Conservation (phyloP, 2,888 invertebrate species). For the Sussaba pulchella region DNA sequence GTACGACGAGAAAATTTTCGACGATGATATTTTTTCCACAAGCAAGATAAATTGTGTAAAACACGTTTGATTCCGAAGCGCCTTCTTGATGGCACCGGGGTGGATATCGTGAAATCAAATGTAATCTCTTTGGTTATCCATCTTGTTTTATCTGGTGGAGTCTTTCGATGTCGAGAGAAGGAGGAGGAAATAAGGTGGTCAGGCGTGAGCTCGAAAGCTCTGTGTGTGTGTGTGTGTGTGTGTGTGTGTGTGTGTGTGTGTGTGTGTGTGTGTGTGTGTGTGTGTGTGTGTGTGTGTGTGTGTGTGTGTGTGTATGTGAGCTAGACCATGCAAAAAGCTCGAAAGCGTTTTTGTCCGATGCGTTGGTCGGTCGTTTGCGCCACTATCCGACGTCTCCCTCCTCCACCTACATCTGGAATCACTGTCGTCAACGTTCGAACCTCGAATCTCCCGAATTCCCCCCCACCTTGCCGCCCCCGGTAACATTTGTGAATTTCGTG, state of each 20-base stretch:
- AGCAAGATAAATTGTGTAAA: constrained; percentile 25
- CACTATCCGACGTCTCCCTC: background rate
- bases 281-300: background rate
- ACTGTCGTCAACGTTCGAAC: constrained; percentile 45
- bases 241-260: background rate
- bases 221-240: background rate
- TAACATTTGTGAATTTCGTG: constrained; percentile 47
- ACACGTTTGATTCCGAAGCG: constrained; percentile 41
- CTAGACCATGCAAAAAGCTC: constrained; percentile 56
- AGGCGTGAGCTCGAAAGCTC: too few species aligned
- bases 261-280: background rate
- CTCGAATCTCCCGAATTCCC: constrained; percentile 30
- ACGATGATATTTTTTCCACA: constrained; percentile 1
- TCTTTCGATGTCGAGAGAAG: constrained; percentile 29
- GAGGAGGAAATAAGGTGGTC: constrained; percentile 8
- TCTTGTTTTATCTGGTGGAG: constrained; percentile 71
- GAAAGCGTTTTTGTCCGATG: constrained; percentile 58
- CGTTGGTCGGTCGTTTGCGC: constrained; percentile 15
- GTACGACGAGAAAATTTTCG: too few species aligned
- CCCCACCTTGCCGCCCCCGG: background rate
- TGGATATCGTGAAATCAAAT: constrained; percentile 65
- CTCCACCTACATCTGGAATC: background rate
- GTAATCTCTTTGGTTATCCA: constrained; percentile 73
- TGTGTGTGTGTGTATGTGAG: background rate
- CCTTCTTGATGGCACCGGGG: constrained; percentile 31